phyloP scores from a whole-genome alignment of 1,140 invertebrate genomes.

The Brachionus asplanchnoidis region DNA sequence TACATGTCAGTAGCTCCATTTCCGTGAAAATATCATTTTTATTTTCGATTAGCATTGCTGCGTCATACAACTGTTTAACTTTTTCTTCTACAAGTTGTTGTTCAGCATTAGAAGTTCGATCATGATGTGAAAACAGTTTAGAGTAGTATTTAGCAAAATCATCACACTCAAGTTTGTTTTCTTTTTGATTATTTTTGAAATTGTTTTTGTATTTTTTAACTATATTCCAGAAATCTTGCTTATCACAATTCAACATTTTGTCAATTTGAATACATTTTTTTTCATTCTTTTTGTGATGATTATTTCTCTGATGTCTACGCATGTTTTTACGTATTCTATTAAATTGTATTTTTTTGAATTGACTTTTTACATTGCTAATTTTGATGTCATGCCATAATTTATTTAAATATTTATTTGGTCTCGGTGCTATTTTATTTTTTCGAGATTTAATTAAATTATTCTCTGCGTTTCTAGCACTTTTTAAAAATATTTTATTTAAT shows the following conservation, averaged over 20 bases:
- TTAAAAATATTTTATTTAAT: neutral
- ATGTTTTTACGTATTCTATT: neutral
- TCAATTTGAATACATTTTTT: neutral
- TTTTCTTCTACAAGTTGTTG: neutral
- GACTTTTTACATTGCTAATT: neutral
- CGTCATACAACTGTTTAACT: neutral
- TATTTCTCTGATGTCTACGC: neutral
- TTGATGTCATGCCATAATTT: neutral
- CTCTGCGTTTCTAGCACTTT: too few relatives aligned
- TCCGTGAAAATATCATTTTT: neutral
- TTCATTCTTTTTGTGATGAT: neutral
- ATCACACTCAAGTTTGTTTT: neutral
- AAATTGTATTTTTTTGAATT: neutral
- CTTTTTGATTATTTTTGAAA: neutral
- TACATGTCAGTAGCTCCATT: too few relatives aligned
- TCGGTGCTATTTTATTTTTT: neutral
- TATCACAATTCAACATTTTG: neutral
- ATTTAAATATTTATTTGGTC: neutral
- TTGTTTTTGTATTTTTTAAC: neutral
- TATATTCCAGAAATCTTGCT: neutral
- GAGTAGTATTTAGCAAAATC: neutral
- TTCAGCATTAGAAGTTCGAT: neutral
- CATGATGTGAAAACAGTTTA: neutral
- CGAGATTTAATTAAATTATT: neutral
- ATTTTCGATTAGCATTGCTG: neutral